Percentiles rank a stretch among this genome's conserved stretches.
These are phyloP conservation scores for Cheirogaleus major DNA, from an alignment of 2,797 vertebrate species.

Conservation along the genomic window DNA sequence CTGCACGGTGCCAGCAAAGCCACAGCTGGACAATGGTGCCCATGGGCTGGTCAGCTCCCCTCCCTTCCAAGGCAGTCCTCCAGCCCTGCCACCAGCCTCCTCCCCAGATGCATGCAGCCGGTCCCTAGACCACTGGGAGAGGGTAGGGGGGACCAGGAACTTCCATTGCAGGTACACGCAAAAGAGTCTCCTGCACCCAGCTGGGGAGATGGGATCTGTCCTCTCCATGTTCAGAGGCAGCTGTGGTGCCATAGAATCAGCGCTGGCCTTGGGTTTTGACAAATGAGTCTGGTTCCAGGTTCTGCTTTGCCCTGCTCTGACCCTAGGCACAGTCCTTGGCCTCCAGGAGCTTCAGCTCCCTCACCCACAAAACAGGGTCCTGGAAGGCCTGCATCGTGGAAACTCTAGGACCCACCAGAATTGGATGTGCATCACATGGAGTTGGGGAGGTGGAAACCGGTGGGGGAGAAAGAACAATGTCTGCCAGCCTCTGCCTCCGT, in stretches of 20 bases:
- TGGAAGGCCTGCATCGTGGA: neutral
- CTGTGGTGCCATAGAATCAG: neutral
- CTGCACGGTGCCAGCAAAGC: neutral
- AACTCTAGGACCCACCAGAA: neutral
- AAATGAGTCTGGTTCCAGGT: neutral
- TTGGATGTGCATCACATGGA: neutral
- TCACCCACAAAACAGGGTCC: neutral
- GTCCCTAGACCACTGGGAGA: neutral
- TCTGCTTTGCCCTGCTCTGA: neutral
- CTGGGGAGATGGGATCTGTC: neutral
- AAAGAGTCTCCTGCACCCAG: neutral
- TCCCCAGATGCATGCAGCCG: neutral
- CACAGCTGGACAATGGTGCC: neutral
- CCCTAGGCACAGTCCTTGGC: neutral
- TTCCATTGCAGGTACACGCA: neutral
- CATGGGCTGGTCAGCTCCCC: neutral
- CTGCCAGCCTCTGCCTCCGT: neutral
- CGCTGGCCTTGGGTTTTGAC: neutral
- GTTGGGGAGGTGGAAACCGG: neutral
- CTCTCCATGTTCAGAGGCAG: neutral
- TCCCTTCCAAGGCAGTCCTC: neutral
- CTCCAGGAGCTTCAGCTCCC: neutral
- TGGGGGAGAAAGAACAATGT: neutral
- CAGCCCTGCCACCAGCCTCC: neutral
- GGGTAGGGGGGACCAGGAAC: neutral